Base-by-base conservation (phyloP, 2,797 vertebrate genomes). In the Microctenopoma stevenorrisi region DNA sequence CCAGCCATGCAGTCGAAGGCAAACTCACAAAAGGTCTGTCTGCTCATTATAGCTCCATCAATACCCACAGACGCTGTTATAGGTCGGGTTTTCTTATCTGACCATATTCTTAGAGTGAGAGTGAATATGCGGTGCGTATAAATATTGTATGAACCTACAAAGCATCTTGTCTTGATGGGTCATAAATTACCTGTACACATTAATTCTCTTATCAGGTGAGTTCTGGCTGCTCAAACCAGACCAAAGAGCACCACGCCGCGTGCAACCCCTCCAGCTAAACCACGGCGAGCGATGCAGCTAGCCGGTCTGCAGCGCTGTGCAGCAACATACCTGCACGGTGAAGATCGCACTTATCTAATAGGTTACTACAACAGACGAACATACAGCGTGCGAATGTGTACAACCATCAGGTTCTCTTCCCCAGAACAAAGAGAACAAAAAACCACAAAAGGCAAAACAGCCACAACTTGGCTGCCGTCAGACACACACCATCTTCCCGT, bases 131-230 rank as follows among this genome's bases (percentile, higher is more conserved):
- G 74, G 51, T 37, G 57, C 48, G n/a, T 35, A 82, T 91, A 69
- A 88, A 89, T 88, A 88, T 55, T 85, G 79, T 4, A 88, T 81
- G 83, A 88, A 74, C 65, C 77, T 33, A 66, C 82, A 84, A 86
- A 88, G 72, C 62, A 76, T 62, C 76, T 72, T 7, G 46, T 76
- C 80, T 81, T 57, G 80, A 66, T 80, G 72, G 68, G 53, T 64
- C 80, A 88, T 90, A 81, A 86, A 87, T 89, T 76, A 80, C 56
- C 46, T 59, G 60, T 52, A 40, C 30, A 52, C 75, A 71, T 81
- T 78, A 64, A 82, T 78, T 81, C 51, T 74, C 44, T 18, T 18
- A 71, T 64, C 62, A 51, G 69, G 56, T 70, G 72, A 83, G 67
- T 84, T 77, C 78, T 70, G 62, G 60, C 81, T 73, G 35, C 64